Percentiles rank a stretch among this genome's conserved stretches.
phyloP scores from a whole-genome alignment of 2,888 invertebrate species.

The Apodemia duryi region DNA sequence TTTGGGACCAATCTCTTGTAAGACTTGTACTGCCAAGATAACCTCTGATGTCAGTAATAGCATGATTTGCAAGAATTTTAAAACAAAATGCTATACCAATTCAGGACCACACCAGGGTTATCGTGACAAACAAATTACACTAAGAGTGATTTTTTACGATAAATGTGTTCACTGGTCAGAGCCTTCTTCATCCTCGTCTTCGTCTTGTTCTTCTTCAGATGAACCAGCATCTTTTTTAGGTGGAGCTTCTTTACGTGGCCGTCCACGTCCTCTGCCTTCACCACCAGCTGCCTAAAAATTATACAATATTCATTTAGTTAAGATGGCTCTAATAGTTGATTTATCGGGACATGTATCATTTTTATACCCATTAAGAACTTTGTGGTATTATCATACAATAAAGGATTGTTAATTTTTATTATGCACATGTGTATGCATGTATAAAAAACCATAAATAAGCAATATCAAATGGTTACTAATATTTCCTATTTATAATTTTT shows the following conservation, averaged over 20 bases:
- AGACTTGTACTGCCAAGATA: conserved; percentile 68
- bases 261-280: conserved; percentile 67
- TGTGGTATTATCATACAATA: too few species aligned
- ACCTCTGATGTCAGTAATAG: conserved; percentile 43
- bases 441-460: too few species aligned
- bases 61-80: conserved; percentile 33
- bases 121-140: conserved; percentile 72
- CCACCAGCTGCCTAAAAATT: conserved; percentile 54
- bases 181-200: conserved; percentile 72
- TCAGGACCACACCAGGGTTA: conserved; percentile 44
- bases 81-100: conserved; percentile 40
- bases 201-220: conserved; percentile 72
- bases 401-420: too few species aligned
- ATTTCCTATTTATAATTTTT: too few species aligned
- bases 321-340: too few species aligned
- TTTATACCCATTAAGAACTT: too few species aligned
- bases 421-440: too few species aligned
- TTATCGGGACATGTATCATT: too few species aligned
- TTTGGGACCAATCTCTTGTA: conserved; percentile 58
- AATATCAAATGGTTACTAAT: too few species aligned
- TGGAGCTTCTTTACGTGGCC: conserved; percentile 72
- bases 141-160: conserved; percentile 56
- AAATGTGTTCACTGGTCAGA: conserved; percentile 72
- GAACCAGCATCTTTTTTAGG: conserved; percentile 73
- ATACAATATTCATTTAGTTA: not conserved